A percentile compares a stretch with the other conserved stretches of the same genome.
Conservation (phyloP, 1,140 invertebrate species). For the Whitmania pigra region DNA sequence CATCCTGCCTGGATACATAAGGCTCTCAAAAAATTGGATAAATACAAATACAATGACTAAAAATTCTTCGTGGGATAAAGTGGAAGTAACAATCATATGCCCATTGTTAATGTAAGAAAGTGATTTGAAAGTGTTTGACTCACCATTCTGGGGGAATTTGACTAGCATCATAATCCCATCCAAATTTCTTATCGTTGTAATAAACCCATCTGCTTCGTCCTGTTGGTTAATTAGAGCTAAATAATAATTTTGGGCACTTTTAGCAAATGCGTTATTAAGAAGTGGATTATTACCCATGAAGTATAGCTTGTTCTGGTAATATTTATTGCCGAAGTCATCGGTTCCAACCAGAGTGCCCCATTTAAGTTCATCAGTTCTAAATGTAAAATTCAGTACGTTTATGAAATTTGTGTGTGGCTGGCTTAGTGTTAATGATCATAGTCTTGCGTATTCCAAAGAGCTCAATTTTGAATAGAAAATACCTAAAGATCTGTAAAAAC, state of each 20-base stretch:
- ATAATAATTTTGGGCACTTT: not conserved
- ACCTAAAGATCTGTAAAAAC: slow-evolving; percentile 63
- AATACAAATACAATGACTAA: too few species aligned
- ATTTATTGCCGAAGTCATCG: slow-evolving; percentile 90
- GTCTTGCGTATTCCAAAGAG: not conserved
- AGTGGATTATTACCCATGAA: slow-evolving; percentile 57
- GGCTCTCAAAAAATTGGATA: too few species aligned
- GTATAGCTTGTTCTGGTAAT: slow-evolving; percentile 78
- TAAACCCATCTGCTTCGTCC: slow-evolving; percentile 84
- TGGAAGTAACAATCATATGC: slow-evolving; percentile 5
- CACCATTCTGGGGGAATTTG: slow-evolving; percentile 84
- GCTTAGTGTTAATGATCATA: not conserved
- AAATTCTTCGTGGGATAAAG: not conserved
- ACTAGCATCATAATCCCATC: slow-evolving; percentile 81
- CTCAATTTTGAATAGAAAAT: slow-evolving; percentile 29
- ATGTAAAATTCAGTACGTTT: not conserved
- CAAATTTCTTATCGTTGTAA: slow-evolving; percentile 56
- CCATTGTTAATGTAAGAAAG: not conserved
- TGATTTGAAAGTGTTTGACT: slow-evolving; percentile 29
- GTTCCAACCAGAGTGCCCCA: slow-evolving; percentile 71
- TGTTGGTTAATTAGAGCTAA: slow-evolving; percentile 30
- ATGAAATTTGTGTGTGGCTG: not conserved
- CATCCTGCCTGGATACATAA: too few species aligned
- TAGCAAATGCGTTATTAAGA: not conserved
- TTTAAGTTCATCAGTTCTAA: slow-evolving; percentile 70